Evolutionary conservation across 2,888 invertebrate species (phyloP).

Genomic region (Xanthorhoe spadicearia): DNA sequence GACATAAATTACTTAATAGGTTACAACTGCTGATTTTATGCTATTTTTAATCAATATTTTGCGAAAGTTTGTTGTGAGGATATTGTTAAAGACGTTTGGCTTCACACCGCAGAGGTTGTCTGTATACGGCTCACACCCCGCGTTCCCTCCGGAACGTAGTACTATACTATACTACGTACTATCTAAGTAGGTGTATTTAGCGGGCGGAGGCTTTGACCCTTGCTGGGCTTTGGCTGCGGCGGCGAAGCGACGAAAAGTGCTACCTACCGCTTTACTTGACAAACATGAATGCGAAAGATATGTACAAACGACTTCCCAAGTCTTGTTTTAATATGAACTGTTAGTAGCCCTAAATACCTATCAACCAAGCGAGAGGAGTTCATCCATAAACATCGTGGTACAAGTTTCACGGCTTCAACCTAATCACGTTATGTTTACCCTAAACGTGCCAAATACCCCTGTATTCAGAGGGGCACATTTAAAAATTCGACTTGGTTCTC

Average conservation of each 20-base stretch:
- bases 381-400: too few relatives aligned
- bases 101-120: conserved; percentile 7
- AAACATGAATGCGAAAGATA: conserved; percentile 6
- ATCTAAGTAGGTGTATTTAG: conserved; percentile 11
- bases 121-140: conserved; percentile 11
- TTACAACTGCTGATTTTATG: too few relatives aligned
- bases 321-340: too few relatives aligned
- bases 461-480: background rate
- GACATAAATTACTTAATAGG: too few relatives aligned
- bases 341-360: too few relatives aligned
- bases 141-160: conserved; percentile 11
- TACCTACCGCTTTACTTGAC: conserved; percentile 14
- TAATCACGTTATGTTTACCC: too few relatives aligned
- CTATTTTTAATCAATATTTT: too few relatives aligned
- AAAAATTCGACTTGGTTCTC: background rate
- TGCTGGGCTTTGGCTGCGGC: conserved; percentile 20
- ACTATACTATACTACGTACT: conserved; percentile 5
- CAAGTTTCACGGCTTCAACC: too few relatives aligned
- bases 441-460: too few relatives aligned
- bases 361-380: too few relatives aligned
- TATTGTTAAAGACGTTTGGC: background rate
- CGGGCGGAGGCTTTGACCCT: conserved; percentile 21
- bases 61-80: background rate
- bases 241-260: conserved; percentile 22
- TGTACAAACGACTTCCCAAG: background rate